Evolutionary conservation across 1,140 invertebrate species (phyloP), one percentile per base, ranked within the genome.

Genomic region (Drosophila parvula): DNA sequence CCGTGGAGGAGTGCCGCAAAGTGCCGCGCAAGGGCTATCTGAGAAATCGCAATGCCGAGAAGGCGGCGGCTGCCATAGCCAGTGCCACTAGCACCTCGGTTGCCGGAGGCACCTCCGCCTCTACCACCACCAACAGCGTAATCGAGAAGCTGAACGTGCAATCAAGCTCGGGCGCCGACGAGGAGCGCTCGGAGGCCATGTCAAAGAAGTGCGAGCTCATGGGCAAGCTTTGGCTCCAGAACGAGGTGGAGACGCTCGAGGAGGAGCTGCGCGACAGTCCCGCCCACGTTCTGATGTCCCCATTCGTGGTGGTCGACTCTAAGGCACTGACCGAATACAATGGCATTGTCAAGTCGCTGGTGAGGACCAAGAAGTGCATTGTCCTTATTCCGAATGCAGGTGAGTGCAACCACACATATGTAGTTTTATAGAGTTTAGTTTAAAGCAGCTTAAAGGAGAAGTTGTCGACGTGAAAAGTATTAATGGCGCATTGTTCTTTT

Each of bases 301-400:
- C 96, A 1, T 97, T 96, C 90, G 91, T 97, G 30, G 95, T 97
- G 8, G 93, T 96, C 2, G 96, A 97, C 91, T 93, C 95, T 9
- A 94, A 95, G 65, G 94, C 94, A 22, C 93, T 97, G 16, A 95
- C 95, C 56, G 94, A 95, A 64, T 94, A 96, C 83, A 95, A 96
- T 57, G 93, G 94, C 28, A 93, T 95, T 43, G 94, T 98, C 18
- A 97, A 97, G 85, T 95, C 96, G 75, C 92, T 98, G 36, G 94
- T 97, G 6, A 93, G 94, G 78, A 94, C 95, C 1, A 95, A 95
- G 61, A 95, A 96, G 80, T 96, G 97, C 85, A 95, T 98, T 61
- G 93, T 97, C 32, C 93, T 98, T 22, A 95, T 98, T 71, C 97
- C 97, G 5, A 94, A 95, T 80, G 94, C 95, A 86, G 96, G 96